A percentile compares a stretch with the other conserved stretches of the same genome.
Conservation (phyloP, 2,113 vertebrate genomes). For the Petromus typicus region DNA sequence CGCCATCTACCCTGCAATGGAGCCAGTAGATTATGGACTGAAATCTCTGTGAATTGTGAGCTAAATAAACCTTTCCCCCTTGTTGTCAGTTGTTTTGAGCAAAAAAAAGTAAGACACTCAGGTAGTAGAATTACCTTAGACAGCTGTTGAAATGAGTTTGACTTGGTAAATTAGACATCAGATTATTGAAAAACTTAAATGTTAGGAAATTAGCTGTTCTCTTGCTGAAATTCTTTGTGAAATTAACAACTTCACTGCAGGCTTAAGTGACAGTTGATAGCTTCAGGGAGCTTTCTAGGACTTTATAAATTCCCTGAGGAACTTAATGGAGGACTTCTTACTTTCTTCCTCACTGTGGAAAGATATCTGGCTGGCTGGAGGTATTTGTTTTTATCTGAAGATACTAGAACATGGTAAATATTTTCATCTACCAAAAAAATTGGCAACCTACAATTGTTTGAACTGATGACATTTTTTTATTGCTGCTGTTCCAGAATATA, state of each 20-base stretch:
- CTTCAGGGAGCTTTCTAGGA: neutral
- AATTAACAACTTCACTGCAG: neutral
- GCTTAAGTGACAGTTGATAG: neutral
- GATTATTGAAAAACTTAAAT: neutral
- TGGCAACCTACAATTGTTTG: slow-evolving; percentile 1
- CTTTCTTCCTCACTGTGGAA: neutral
- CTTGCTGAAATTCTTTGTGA: neutral
- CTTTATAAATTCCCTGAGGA: neutral
- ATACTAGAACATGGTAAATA: neutral
- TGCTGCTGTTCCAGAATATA: neutral
- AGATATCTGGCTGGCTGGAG: neutral
- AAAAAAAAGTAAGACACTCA: too few relatives aligned
- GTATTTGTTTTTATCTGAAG: slow-evolving; percentile 3
- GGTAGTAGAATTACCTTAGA: neutral
- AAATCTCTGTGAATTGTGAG: too few relatives aligned
- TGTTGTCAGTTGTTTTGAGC: too few relatives aligned
- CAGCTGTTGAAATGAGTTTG: neutral
- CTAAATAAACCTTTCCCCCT: too few relatives aligned
- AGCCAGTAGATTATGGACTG: too few relatives aligned
- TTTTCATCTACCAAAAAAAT: neutral
- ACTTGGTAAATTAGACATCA: neutral
- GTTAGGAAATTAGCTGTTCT: neutral
- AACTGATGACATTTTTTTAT: neutral
- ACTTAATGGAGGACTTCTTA: neutral
- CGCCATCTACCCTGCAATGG: too few relatives aligned